Conservation (phyloP, 1,140 invertebrate species). For the Scylla paramamosain region DNA sequence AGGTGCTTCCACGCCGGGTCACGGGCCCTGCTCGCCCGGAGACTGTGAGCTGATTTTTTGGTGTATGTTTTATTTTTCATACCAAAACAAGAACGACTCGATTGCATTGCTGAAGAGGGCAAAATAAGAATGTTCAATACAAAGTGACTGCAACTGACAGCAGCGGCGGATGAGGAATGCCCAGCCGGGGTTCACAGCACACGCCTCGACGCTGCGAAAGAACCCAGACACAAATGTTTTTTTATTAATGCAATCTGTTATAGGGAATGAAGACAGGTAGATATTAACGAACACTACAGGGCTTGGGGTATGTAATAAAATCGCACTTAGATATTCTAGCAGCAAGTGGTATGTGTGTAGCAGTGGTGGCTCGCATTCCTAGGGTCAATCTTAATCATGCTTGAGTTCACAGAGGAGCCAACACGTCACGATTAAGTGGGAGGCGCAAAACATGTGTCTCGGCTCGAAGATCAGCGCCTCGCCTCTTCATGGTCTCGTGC, state of each 20-base stretch:
- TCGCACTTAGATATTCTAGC: no score
- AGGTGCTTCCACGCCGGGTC: neutral
- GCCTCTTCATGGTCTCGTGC: neutral
- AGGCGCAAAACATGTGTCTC: neutral
- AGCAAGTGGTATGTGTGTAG: neutral
- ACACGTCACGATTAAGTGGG: neutral
- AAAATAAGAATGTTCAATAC: neutral
- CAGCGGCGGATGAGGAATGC: neutral
- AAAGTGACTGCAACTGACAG: neutral
- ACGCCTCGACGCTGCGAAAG: no score
- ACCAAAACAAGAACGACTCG: neutral
- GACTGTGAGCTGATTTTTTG: neutral
- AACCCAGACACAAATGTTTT: no score
- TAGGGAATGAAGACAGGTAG: no score
- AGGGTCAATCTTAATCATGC: neutral
- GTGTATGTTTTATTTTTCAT: neutral
- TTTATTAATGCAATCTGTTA: no score
- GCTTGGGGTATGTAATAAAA: no score
- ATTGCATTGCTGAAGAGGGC: neutral
- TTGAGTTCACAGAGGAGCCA: neutral
- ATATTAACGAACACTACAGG: no score
- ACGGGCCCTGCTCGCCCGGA: neutral
- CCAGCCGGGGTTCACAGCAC: neutral
- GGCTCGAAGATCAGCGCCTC: neutral
- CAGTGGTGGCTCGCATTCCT: neutral